Evolutionary conservation across 2,113 vertebrate species (phyloP).

Genomic region (Dromaius novaehollandiae): DNA sequence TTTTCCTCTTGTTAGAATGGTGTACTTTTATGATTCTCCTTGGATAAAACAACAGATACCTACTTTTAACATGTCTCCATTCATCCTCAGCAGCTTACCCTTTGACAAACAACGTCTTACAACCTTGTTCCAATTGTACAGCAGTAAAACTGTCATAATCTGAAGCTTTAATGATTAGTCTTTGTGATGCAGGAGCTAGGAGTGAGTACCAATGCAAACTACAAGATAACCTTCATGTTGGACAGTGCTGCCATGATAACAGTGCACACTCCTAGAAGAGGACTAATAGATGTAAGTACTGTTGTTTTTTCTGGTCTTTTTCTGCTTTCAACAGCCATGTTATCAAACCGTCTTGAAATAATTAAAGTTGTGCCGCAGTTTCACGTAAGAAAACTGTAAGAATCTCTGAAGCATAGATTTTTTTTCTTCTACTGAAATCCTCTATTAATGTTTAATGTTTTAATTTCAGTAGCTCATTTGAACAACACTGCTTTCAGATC

Average conservation of each 20-base stretch:
- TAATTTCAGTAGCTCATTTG: neutral
- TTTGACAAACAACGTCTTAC: neutral
- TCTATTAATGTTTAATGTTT: neutral
- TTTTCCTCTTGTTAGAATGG: neutral
- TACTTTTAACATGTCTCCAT: neutral
- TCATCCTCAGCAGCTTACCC: neutral
- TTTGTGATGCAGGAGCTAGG: constrained; percentile 89
- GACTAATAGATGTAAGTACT: constrained; percentile 90
- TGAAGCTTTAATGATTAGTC: neutral
- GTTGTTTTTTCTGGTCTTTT: neutral
- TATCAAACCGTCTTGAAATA: neutral
- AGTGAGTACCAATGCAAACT: constrained; percentile 95
- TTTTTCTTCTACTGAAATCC: neutral
- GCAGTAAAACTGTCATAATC: neutral
- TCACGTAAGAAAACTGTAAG: neutral
- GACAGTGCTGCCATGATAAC: constrained; percentile 99
- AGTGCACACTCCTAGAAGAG: constrained; percentile 95
- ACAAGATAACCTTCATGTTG: constrained; percentile 99
- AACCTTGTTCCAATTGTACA: neutral
- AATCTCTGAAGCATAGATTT: neutral
- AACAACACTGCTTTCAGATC: neutral
- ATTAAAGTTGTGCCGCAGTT: neutral
- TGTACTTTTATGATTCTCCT: neutral
- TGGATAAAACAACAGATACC: neutral
- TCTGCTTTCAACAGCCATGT: neutral